Base-by-base conservation (phyloP, 2,888 invertebrate species). In the Podabrus alpinus region DNA sequence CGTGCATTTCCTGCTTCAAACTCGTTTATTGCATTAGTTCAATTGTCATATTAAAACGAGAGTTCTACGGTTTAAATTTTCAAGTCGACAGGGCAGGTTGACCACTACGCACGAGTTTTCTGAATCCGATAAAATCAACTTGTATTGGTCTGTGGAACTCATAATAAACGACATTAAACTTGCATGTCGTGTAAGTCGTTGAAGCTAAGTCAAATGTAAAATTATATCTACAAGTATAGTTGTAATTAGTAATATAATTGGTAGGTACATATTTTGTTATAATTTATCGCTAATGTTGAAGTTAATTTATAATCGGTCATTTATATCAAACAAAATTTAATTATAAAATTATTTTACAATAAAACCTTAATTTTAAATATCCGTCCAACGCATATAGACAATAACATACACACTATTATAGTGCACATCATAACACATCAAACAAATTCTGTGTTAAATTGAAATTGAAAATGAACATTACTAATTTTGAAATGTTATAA, bases 1-100 rank as follows among this genome's bases (percentile, higher is more conserved):
- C 60, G 11, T 64, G 69, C 74, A 67, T 74, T 74, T 71, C 74
- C 74, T 74, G 74, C 68, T 74, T 74, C 67, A 68, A 74, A 71
- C 68, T 16, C 60, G 67, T 66, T 73, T 69, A 74, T 67, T 74
- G 69, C 69, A 74, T 74, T 74, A 70, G 66, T 74, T 45, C 61
- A 71, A 71, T 71, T 71, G 64, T 59, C 16, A 19, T 71, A 66
- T 17, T 66, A 66, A 61, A 70, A 64, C 45, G 69, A 29, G 19
- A 25, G 45, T 15, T 64, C 66, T 21, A 62, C n/a, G 66, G 24
- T 19, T 24, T 59, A 66, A 67, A 17, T 66, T 66, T 67, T 9
- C n/a, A 25, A 71, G 60, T 71, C 60, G 67, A 71, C 71, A 24
- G n/a, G 66, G 25, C 66, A 71, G 67, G 67, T 66, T 66, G 17